These are phyloP conservation scores for Andrena camellia DNA, from an alignment of 2,888 invertebrate species.

Conservation along the genomic window DNA sequence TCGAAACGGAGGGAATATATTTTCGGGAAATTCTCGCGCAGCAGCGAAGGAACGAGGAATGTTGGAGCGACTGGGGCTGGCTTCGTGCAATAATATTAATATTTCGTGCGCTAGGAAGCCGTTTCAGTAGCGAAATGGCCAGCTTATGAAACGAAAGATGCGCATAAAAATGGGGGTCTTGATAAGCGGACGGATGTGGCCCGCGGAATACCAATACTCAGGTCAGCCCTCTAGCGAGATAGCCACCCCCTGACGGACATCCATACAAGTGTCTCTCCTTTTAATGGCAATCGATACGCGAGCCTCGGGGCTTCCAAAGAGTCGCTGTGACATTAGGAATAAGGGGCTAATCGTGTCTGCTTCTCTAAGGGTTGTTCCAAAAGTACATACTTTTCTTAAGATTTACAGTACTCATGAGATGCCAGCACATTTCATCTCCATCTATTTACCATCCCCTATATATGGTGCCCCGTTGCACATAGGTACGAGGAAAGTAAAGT, in stretches of 20 bases:
- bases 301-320: background rate
- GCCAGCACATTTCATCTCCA: background rate
- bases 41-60: too few relatives aligned
- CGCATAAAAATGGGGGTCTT: constrained; percentile 35
- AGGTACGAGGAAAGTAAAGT: background rate
- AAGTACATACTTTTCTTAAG: too few relatives aligned
- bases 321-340: background rate
- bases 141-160: constrained; percentile 33
- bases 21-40: background rate
- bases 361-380: too few relatives aligned
- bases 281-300: constrained; percentile 23
- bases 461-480: background rate
- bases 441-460: background rate
- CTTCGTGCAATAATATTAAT: constrained; percentile 32
- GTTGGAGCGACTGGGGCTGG: background rate
- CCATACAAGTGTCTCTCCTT: background rate
- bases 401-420: too few relatives aligned
- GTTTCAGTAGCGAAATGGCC: background rate
- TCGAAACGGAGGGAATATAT: background rate
- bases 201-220: constrained; percentile 17
- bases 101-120: constrained; percentile 19
- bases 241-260: background rate
- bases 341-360: background rate
- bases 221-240: background rate
- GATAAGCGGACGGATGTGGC: constrained; percentile 17